Conservation (phyloP, 2,113 vertebrate species). For the Centropus unirufus region DNA sequence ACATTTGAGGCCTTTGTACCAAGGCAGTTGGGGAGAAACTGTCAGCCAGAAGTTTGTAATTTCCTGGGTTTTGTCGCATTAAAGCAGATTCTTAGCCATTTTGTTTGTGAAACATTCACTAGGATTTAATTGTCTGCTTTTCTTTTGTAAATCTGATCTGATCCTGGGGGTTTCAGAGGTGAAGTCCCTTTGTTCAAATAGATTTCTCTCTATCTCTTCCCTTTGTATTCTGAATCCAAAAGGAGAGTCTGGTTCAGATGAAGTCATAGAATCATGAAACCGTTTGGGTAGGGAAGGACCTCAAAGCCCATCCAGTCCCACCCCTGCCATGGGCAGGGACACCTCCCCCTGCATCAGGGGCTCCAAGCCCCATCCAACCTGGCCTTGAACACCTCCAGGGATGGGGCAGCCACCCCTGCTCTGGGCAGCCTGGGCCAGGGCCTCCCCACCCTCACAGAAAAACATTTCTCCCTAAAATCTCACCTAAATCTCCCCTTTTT, state of each 20-base stretch:
- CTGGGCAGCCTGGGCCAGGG: too few species aligned
- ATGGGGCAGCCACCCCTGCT: too few species aligned
- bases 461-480: too few species aligned
- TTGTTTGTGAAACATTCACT: not conserved
- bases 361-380: too few species aligned
- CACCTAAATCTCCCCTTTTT: too few species aligned
- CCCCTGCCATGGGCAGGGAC: too few species aligned
- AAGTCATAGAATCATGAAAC: too few species aligned
- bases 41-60: not conserved
- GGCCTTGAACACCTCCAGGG: too few species aligned
- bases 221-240: fast-evolving
- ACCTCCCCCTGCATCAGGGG: too few species aligned
- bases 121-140: not conserved
- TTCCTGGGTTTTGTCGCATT: conserved; percentile 25
- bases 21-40: not conserved
- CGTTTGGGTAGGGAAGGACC: too few species aligned
- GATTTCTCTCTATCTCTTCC: not conserved
- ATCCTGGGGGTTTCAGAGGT: not conserved
- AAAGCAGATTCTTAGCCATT: not conserved
- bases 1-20: not conserved
- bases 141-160: not conserved
- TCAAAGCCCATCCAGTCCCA: too few species aligned
- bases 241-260: not conserved
- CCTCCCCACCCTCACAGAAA: too few species aligned
- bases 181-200: not conserved